Evolutionary conservation across 2,888 invertebrate species (phyloP).

Genomic region (Entomobrya multifasciata): DNA sequence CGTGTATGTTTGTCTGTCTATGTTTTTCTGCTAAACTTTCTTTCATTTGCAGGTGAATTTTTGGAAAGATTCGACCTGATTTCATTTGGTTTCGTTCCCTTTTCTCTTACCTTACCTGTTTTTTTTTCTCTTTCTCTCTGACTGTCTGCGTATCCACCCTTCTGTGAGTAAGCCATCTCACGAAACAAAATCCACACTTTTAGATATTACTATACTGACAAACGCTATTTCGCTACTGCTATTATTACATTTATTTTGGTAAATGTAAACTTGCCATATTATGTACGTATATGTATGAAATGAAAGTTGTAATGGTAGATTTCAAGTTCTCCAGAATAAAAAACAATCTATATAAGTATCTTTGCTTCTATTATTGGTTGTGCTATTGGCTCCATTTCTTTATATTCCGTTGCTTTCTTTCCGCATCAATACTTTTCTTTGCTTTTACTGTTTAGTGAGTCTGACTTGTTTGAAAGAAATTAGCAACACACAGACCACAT

Average conservation of each 20-base stretch:
- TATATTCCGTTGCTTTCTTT: conserved; percentile 8
- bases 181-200: conserved; percentile 19
- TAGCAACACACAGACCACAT: no score
- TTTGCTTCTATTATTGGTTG: conserved; percentile 41
- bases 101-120: no score
- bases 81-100: conserved; percentile 22
- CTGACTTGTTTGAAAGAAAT: background rate
- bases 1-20: conserved; percentile 7
- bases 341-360: conserved; percentile 35
- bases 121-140: background rate
- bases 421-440: conserved; percentile 41
- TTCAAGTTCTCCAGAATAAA: conserved; percentile 34
- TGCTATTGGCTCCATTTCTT: conserved; percentile 43
- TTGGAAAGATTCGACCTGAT: conserved; percentile 41
- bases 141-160: no score
- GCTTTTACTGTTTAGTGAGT: conserved; percentile 15
- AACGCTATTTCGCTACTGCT: background rate
- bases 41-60: conserved; percentile 60
- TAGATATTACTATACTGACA: background rate
- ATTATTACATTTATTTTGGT: no score
- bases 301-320: background rate
- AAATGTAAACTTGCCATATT: no score
- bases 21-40: background rate
- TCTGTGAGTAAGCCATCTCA: background rate
- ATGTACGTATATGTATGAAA: no score